These are phyloP conservation scores for Hesperophylax magnus DNA, from an alignment of 1,140 invertebrate genomes.

Conservation along the genomic window DNA sequence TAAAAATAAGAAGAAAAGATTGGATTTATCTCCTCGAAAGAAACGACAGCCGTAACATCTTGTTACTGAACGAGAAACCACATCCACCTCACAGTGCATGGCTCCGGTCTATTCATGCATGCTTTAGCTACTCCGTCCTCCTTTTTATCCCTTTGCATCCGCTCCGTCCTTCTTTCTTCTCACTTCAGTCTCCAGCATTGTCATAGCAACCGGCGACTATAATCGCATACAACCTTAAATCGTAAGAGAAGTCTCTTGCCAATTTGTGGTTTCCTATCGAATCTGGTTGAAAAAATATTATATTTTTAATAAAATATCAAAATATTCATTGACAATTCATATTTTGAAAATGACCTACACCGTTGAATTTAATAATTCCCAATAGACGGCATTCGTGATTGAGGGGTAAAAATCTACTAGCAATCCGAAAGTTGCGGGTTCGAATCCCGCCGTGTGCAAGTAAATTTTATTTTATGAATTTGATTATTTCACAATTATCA, in stretches of 20 bases:
- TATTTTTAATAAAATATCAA: too few relatives aligned
- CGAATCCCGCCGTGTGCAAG: too few relatives aligned
- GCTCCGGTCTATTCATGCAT: constrained; percentile 33
- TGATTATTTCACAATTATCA: too few relatives aligned
- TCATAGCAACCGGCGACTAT: background rate
- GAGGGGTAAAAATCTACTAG: too few relatives aligned
- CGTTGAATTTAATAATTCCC: too few relatives aligned
- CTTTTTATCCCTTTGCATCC: background rate
- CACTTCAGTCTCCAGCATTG: too few relatives aligned
- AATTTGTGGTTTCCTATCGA: constrained; percentile 41
- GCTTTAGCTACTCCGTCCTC: constrained; percentile 22
- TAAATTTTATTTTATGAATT: too few relatives aligned
- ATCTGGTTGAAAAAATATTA: too few relatives aligned
- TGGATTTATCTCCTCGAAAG: constrained; percentile 10
- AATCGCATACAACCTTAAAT: constrained; percentile 39
- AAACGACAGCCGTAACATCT: constrained; percentile 38
- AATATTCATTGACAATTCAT: too few relatives aligned
- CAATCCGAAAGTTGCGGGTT: too few relatives aligned
- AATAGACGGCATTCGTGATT: too few relatives aligned
- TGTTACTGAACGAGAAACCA: constrained; percentile 32
- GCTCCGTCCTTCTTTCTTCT: constrained; percentile 16
- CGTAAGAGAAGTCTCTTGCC: constrained; percentile 27
- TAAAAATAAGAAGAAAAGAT: background rate
- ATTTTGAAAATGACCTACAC: too few relatives aligned
- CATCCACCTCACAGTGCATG: constrained; percentile 30